Evolutionary conservation across 2,113 vertebrate species (phyloP), one percentile per base, ranked within the genome.

Genomic region (Chaenogobius annularis): DNA sequence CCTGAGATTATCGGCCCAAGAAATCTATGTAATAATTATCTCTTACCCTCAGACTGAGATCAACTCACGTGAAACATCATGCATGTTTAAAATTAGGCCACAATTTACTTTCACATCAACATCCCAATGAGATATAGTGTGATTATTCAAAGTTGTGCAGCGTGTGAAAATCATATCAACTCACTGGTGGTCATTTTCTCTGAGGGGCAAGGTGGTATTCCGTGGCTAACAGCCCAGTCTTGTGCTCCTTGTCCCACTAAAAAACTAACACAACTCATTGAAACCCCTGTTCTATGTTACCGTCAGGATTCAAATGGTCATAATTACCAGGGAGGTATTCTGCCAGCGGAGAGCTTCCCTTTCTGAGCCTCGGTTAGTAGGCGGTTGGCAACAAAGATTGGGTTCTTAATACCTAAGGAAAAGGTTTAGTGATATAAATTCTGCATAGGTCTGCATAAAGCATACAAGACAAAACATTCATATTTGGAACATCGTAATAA

Each of bases 141-240:
- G 23, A 6, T 23, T 61, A 35, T 7, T 35, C 35, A 61, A 61
- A 35, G 56, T 59, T 13, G 58, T 26, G 58, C 7, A 17, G 22
- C 13, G 12, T 26, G 56, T 61, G 58, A 17, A 23, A 17, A 35
- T 55, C 3, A 22, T 31, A 23, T 56, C 22, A 26, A 96, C 96
- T 97, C 87, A 99, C 97, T 98, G 86, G 96, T 99, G 82, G 96
- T 95, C 96, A 99, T 97, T 92, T 97, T 95, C 85, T 95, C 96
- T 87, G 96, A 95, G 86, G 94, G 93, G 85, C 97, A 99, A 63
- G 95, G 93, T 66, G 96, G 95, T 93, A 99, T 98, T 78, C 96
- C 97, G 87, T 99, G 97, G 90, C 95, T 94, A 85, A 98, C 89
- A 74, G 96, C 96, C 98, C 98, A 99, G 81, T 96, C 96, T 83